A percentile compares a stretch with the other conserved stretches of the same genome.
These are phyloP conservation scores for Geodia barretti DNA, from an alignment of 37 sponge, comb jelly and placozoan genomes.

Conservation along the genomic window DNA sequence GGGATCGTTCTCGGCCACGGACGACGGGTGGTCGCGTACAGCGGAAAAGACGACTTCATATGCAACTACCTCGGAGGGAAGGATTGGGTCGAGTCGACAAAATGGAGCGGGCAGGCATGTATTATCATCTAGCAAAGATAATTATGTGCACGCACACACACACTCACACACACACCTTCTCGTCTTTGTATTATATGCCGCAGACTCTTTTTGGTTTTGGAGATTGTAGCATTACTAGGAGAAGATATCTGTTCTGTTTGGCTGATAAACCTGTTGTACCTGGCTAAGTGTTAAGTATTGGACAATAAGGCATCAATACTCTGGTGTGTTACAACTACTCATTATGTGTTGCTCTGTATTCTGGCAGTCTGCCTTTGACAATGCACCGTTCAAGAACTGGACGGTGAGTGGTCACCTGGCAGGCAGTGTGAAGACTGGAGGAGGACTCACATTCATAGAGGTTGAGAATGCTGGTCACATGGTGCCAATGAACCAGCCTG, in stretches of 20 bases:
- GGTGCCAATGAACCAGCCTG: conserved; percentile 92
- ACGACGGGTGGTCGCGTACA: conserved; percentile 74
- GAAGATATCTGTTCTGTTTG: too few species aligned
- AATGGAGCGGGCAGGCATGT: conserved; percentile 62
- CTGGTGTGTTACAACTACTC: too few species aligned
- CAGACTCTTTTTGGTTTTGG: too few species aligned
- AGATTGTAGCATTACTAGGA: too few species aligned
- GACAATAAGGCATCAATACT: too few species aligned
- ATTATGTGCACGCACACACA: too few species aligned
- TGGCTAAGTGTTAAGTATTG: too few species aligned
- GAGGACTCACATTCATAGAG: conserved; percentile 63
- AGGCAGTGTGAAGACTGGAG: conserved; percentile 50
- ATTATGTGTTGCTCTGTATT: too few species aligned
- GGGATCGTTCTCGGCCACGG: conserved; percentile 31
- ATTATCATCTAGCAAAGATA: too few species aligned
- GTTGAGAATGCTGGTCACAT: conserved; percentile 85
- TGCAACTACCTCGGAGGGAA: conserved; percentile 80
- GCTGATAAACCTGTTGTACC: too few species aligned
- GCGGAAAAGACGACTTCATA: conserved; percentile 80
- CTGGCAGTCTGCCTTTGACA: conserved; percentile 29
- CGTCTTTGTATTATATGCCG: too few species aligned
- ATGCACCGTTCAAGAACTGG: conserved; percentile 33
- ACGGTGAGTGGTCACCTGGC: conserved; percentile 22
- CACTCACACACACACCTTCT: too few species aligned
- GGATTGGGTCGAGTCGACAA: conserved; percentile 62